A percentile compares a stretch with the other conserved stretches of the same genome.
These are phyloP conservation scores for Cyphotilapia sp. DNA, from an alignment of 2,113 vertebrate species.

Conservation along the genomic window DNA sequence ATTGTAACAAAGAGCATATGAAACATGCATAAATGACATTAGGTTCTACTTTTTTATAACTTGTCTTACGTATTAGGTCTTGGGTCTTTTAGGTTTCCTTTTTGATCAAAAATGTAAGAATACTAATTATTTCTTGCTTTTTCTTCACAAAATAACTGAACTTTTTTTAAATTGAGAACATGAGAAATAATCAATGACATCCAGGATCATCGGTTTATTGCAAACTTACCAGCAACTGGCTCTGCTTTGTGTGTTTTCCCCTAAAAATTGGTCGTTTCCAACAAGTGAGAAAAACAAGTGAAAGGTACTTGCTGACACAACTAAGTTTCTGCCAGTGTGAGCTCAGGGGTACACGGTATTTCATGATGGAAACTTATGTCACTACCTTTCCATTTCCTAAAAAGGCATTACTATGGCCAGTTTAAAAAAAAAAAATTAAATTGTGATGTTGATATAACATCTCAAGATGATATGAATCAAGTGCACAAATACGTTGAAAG, in stretches of 20 bases:
- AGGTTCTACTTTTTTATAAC: background rate
- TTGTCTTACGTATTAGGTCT: background rate
- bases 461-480: background rate
- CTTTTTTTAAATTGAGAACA: background rate
- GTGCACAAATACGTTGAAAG: background rate
- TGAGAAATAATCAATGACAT: background rate
- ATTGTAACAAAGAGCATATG: background rate
- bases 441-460: background rate
- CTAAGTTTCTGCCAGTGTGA: background rate
- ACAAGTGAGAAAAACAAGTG: background rate
- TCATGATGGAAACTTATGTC: background rate
- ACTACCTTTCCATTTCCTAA: background rate
- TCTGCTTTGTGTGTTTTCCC: background rate
- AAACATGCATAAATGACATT: background rate
- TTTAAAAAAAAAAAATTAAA: rapidly evolving
- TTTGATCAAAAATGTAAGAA: background rate
- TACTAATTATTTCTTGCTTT: background rate
- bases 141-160: background rate
- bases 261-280: background rate
- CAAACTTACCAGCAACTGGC: background rate
- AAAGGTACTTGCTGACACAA: background rate
- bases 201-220: background rate
- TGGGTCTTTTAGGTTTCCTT: background rate
- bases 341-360: background rate
- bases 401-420: background rate